Conservation (phyloP, 2,797 vertebrate genomes). For the Masticophis lateralis region DNA sequence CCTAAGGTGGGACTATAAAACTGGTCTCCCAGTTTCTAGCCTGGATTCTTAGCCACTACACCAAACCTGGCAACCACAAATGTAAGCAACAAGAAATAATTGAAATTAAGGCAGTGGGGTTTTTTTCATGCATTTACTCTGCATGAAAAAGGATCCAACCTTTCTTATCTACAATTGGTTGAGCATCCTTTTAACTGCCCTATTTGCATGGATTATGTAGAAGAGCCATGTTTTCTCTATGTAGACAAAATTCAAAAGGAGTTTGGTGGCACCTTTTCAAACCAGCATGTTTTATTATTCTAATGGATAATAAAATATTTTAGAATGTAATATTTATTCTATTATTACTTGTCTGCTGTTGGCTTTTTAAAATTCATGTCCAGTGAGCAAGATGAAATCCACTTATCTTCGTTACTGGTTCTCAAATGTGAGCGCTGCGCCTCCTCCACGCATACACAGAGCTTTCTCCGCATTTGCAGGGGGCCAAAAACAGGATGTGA, state of each 20-base stretch:
- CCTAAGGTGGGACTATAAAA: not conserved
- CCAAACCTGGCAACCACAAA: not conserved
- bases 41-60: not conserved
- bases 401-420: no score
- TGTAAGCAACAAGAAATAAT: not conserved
- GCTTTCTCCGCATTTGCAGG: no score
- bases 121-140: not conserved
- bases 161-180: not conserved
- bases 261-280: not conserved
- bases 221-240: not conserved
- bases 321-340: not conserved
- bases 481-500: no score
- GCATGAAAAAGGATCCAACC: not conserved
- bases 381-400: no score
- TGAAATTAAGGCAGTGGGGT: not conserved
- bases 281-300: not conserved
- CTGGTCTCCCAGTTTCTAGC: not conserved
- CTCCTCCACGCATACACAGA: no score
- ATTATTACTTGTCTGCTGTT: not conserved
- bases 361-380: not conserved
- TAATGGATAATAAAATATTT: not conserved
- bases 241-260: not conserved
- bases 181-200: not conserved
- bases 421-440: no score
- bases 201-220: not conserved